phyloP scores from a whole-genome alignment of 2,888 invertebrate species.

The Mellilla xanthometata region DNA sequence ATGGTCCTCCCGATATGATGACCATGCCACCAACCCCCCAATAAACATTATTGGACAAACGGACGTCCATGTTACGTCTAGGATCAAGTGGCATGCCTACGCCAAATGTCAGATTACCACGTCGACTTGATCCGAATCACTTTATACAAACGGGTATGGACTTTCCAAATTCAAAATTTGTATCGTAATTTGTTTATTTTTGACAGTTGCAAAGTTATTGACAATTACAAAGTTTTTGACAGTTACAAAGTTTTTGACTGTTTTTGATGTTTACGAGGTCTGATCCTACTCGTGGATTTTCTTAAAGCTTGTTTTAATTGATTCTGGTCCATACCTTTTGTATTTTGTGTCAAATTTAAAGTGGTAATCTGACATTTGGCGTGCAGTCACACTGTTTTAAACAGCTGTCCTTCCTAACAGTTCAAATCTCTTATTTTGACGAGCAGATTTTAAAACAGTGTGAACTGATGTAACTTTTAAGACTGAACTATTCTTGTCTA shows the following conservation, averaged over 20 bases:
- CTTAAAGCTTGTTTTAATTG: background rate
- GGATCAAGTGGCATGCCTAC: slow-evolving; percentile 72
- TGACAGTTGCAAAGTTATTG: too few species aligned
- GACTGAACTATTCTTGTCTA: slow-evolving; percentile 60
- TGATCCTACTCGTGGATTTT: background rate
- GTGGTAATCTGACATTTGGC: slow-evolving; percentile 81
- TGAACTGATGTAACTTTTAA: slow-evolving; percentile 47
- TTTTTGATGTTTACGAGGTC: background rate
- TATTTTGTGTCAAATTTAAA: slow-evolving; percentile 23
- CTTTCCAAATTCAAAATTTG: background rate
- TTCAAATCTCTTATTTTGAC: slow-evolving; percentile 37
- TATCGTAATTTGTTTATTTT: background rate
- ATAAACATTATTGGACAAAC: slow-evolving; percentile 69
- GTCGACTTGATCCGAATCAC: slow-evolving; percentile 60
- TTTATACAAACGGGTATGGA: slow-evolving; percentile 28
- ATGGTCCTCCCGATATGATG: slow-evolving; percentile 42
- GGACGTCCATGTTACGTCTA: slow-evolving; percentile 38
- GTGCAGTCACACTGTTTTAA: slow-evolving; percentile 64
- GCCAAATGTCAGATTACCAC: slow-evolving; percentile 80
- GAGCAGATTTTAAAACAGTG: slow-evolving; percentile 61
- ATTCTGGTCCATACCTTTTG: slow-evolving; percentile 29
- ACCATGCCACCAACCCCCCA: slow-evolving; percentile 54
- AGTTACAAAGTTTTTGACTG: too few species aligned
- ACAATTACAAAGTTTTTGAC: too few species aligned
- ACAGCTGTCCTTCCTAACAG: slow-evolving; percentile 50